A percentile compares a stretch with the other conserved stretches of the same genome.
Evolutionary conservation across 2,797 vertebrate genomes (phyloP).

Genomic region (Spinibarbus caldwelli): DNA sequence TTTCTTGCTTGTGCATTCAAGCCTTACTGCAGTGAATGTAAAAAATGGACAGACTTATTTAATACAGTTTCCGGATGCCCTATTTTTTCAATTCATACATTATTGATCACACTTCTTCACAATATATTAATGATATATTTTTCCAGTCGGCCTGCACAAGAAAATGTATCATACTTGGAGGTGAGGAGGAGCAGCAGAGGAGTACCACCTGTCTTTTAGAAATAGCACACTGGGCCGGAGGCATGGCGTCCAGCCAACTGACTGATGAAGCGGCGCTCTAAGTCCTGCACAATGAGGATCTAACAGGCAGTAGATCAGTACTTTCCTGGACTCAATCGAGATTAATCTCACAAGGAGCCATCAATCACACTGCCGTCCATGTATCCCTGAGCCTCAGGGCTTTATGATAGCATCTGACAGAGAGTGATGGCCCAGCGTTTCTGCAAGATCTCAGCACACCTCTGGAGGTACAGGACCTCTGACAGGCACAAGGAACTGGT

Average conservation of each 20-base stretch:
- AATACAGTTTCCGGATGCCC: slow-evolving; percentile 1
- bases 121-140: slow-evolving; percentile 28
- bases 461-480: slow-evolving; percentile 40
- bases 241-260: slow-evolving; percentile 64
- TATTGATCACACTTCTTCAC: slow-evolving; percentile 28
- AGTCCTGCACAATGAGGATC: slow-evolving; percentile 75
- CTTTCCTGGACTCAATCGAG: slow-evolving; percentile 64
- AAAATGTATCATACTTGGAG: slow-evolving; percentile 2
- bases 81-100: slow-evolving; percentile 21
- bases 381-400: slow-evolving; percentile 56
- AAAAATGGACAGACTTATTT: not conserved
- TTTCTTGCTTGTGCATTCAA: slow-evolving; percentile 2
- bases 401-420: slow-evolving; percentile 65
- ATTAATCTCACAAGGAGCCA: slow-evolving; percentile 73
- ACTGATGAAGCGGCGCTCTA: slow-evolving; percentile 72
- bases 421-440: slow-evolving; percentile 64
- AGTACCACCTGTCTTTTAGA: slow-evolving; percentile 38
- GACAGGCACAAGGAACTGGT: slow-evolving; percentile 11
- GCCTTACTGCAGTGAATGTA: not conserved
- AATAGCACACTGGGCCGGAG: slow-evolving; percentile 55
- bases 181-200: not conserved
- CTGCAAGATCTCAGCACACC: slow-evolving; percentile 55
- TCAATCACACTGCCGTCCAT: slow-evolving; percentile 69
- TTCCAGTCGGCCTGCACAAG: slow-evolving; percentile 9
- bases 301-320: slow-evolving; percentile 75